Evolutionary conservation across 2,797 vertebrate species (phyloP), one percentile per base, ranked within the genome.

Genomic region (Gymnodraco acuticeps): DNA sequence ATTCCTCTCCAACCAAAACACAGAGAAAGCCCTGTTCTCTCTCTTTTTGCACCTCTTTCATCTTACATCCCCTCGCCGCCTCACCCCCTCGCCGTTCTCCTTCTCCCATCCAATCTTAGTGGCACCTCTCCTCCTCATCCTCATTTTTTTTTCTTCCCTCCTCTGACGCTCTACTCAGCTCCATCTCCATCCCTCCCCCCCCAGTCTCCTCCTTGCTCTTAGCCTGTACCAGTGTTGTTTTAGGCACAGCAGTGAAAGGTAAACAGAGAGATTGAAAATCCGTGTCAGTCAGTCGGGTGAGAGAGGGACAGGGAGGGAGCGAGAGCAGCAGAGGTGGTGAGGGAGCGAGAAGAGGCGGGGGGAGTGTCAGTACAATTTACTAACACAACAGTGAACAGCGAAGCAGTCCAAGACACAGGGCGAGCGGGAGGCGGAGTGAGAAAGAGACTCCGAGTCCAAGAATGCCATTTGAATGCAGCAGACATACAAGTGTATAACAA

Each of bases 231-330:
- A 86, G 84, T 95, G 95, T 95, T 95, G 94, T 95, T 95, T 95
- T 95, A 95, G 93, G 94, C 94, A 92, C 93, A 95, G 94, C 91
- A 86, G 94, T 92, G 92, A 92, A 96, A 95, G 92, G 94, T 95
- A 96, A 96, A 95, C 94, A 95, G 93, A 91, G 92, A 95, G 92
- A 96, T 95, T 94, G 95, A 94, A 95, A 95, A 95, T 95, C 94
- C 90, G 81, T 95, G 95, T 95, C 94, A 95, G 92, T 94, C 93
- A 95, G 91, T 90, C 75, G 93, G 88, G 93, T 94, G 94, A 94
- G 92, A 94, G 90, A 86, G 87, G 86, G 84, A 86, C 72, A 64
- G 73, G 66, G 82, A 81, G 77, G 85, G 86, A 84, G 83, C 59
- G 83, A 68, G 84, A 77, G 80, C 74, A 48, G 72, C 58, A 78